Percentiles rank a stretch among this genome's conserved stretches.
Conservation (phyloP, 2,113 vertebrate genomes). For the Delphinapterus leucas region DNA sequence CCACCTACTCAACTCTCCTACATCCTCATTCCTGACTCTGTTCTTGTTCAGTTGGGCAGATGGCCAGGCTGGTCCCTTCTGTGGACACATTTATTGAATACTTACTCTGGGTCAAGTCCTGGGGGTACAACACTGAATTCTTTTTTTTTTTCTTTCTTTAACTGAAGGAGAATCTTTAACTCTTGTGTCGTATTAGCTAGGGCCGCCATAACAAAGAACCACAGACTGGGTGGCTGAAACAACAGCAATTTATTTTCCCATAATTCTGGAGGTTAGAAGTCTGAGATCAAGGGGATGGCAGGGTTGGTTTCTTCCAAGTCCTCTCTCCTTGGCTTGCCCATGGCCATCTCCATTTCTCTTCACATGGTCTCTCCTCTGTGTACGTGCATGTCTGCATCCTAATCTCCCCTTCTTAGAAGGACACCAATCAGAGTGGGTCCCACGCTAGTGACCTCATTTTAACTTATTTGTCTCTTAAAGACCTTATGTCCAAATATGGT, state of each 20-base stretch:
- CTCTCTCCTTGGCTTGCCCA: neutral
- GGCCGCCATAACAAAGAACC: neutral
- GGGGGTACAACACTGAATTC: neutral
- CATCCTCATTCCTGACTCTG: neutral
- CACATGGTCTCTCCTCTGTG: neutral
- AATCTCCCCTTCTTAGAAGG: neutral
- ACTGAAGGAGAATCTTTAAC: neutral
- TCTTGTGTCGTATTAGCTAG: no score
- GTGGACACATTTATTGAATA: neutral
- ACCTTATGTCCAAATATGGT: neutral
- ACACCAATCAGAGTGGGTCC: neutral
- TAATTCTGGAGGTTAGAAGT: neutral
- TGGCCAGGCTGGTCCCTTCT: neutral
- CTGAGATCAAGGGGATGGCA: neutral
- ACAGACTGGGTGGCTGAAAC: neutral
- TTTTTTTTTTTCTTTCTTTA: neutral
- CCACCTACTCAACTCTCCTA: neutral
- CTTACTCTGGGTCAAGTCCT: neutral
- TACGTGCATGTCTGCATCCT: neutral
- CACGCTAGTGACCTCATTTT: neutral
- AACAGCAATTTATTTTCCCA: neutral
- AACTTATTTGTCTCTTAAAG: neutral
- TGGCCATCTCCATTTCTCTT: accelerated
- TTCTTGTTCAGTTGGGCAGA: neutral
- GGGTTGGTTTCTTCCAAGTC: neutral